phyloP scores from a whole-genome alignment of 2,113 vertebrate genomes.

The Pseudois nayaur region DNA sequence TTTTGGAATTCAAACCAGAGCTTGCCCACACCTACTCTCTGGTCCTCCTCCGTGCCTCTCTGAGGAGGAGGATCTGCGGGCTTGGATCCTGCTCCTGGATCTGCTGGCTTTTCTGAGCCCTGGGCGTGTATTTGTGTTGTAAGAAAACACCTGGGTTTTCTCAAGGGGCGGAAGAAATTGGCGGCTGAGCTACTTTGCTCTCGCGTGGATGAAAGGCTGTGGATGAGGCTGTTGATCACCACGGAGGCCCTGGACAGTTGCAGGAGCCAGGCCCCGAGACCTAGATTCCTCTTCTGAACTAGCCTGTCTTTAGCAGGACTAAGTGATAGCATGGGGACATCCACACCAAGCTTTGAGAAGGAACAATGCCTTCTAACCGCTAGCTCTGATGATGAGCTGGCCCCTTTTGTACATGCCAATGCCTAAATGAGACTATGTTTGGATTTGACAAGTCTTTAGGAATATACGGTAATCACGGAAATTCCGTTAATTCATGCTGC shows the following conservation, averaged over 20 bases:
- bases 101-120: not conserved
- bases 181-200: not conserved
- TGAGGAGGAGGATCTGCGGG: not conserved
- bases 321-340: fast-evolving
- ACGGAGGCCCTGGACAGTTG: too few species aligned
- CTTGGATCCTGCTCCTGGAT: not conserved
- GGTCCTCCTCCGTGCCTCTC: not conserved
- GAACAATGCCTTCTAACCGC: not conserved
- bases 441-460: not conserved
- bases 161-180: not conserved
- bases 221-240: not conserved
- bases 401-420: not conserved
- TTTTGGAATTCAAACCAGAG: not conserved
- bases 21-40: not conserved
- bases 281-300: not conserved
- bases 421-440: not conserved
- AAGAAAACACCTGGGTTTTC: not conserved
- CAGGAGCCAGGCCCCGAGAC: not conserved
- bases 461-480: not conserved
- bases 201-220: too few species aligned
- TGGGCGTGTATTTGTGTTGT: not conserved
- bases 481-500: not conserved
- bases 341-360: not conserved
- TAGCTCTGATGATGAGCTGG: not conserved
- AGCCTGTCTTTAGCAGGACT: not conserved